A percentile compares a stretch with the other conserved stretches of the same genome.
These are phyloP conservation scores for Eristalis tenax DNA, from an alignment of 2,888 invertebrate species.

Conservation along the genomic window DNA sequence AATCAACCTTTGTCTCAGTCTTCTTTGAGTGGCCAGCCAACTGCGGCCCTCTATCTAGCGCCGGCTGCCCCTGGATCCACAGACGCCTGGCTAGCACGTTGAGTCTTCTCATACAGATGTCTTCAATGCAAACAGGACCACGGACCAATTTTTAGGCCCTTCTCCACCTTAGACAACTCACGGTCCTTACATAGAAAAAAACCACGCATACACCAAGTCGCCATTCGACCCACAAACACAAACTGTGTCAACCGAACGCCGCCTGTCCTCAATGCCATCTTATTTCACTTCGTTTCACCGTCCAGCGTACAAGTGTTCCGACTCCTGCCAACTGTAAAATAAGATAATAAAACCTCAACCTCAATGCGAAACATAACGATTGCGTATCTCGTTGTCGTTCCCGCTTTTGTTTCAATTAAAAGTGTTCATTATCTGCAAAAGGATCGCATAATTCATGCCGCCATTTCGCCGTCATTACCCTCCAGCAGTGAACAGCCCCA, in stretches of 20 bases:
- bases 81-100: too few relatives aligned
- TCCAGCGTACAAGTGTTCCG: not conserved
- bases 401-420: conserved; percentile 68
- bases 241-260: not conserved
- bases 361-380: conserved; percentile 48
- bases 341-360: conserved; percentile 33
- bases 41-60: too few relatives aligned
- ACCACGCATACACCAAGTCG: too few relatives aligned
- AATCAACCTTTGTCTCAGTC: too few relatives aligned
- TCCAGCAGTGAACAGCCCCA: not conserved
- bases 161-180: too few relatives aligned
- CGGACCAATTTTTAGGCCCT: too few relatives aligned
- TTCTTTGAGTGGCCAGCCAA: too few relatives aligned
- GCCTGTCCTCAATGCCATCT: not conserved
- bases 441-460: conserved; percentile 66
- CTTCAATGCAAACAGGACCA: too few relatives aligned
- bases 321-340: conserved; percentile 23
- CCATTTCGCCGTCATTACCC: conserved; percentile 50
- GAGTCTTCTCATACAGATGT: too few relatives aligned
- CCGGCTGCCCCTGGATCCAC: too few relatives aligned
- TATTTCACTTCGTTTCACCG: not conserved
- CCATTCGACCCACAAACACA: not conserved
- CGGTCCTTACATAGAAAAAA: too few relatives aligned
- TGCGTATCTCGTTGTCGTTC: conserved; percentile 43
- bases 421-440: conserved; percentile 66